These are phyloP conservation scores for Malthinus flaveolus DNA, from an alignment of 2,888 invertebrate species.

Conservation along the genomic window DNA sequence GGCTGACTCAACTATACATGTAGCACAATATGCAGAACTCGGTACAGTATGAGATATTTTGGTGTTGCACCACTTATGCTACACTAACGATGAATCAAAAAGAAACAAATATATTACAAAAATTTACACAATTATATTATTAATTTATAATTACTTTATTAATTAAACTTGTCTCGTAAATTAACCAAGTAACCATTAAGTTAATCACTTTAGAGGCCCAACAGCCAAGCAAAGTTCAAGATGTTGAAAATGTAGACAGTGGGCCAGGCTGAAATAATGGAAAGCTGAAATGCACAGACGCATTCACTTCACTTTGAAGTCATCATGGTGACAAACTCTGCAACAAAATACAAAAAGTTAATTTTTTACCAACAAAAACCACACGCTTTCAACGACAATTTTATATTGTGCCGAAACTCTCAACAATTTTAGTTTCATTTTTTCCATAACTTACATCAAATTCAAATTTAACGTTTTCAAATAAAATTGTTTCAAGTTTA, in stretches of 20 bases:
- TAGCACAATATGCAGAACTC: slow-evolving; percentile 46
- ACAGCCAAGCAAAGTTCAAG: slow-evolving; percentile 53
- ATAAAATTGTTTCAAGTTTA: too few relatives aligned
- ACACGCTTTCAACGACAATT: not conserved
- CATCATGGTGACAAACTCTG: slow-evolving; percentile 99
- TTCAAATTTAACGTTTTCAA: too few relatives aligned
- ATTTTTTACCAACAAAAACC: slow-evolving; percentile 12
- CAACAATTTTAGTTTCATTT: too few relatives aligned
- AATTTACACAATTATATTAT: slow-evolving; percentile 57
- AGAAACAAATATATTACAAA: slow-evolving; percentile 55
- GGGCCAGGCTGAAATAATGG: slow-evolving; percentile 56
- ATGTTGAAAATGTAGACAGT: slow-evolving; percentile 50
- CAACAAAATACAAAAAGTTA: slow-evolving; percentile 55
- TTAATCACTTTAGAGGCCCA: slow-evolving; percentile 54
- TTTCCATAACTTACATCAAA: too few relatives aligned
- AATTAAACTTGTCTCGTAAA: slow-evolving; percentile 52
- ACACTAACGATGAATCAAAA: slow-evolving; percentile 38
- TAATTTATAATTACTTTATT: slow-evolving; percentile 53
- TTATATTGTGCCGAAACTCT: not conserved
- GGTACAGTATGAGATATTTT: slow-evolving; percentile 39
- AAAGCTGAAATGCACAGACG: slow-evolving; percentile 58
- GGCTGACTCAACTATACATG: slow-evolving; percentile 46
- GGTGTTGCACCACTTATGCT: slow-evolving; percentile 41
- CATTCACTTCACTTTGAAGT: slow-evolving; percentile 94
- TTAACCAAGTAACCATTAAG: slow-evolving; percentile 50